A percentile compares a stretch with the other conserved stretches of the same genome.
These are phyloP conservation scores for Mallotus villosus DNA, from an alignment of 2,797 vertebrate species.

Conservation along the genomic window DNA sequence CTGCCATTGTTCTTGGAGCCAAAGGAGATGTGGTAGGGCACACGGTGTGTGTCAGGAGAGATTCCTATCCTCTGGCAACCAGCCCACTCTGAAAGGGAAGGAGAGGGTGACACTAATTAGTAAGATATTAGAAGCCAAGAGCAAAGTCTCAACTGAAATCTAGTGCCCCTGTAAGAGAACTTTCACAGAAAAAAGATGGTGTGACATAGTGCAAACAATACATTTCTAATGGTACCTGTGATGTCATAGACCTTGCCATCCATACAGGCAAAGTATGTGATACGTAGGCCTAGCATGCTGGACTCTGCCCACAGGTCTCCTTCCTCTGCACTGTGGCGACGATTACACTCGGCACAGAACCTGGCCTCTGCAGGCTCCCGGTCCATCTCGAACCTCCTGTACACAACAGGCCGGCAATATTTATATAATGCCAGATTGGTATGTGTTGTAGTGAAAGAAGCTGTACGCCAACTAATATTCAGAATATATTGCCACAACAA, in stretches of 20 bases:
- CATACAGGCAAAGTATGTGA: slow-evolving; percentile 94
- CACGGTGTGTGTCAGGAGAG: slow-evolving; percentile 90
- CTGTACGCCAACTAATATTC: neutral
- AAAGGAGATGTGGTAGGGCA: slow-evolving; percentile 95
- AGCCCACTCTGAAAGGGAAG: slow-evolving; percentile 84
- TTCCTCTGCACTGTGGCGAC: slow-evolving; percentile 87
- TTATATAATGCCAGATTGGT: neutral
- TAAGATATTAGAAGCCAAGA: neutral
- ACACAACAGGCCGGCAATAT: slow-evolving; percentile 1
- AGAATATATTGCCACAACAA: neutral
- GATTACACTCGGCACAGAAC: slow-evolving; percentile 88
- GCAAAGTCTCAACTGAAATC: too few species aligned
- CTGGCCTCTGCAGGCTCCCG: slow-evolving; percentile 84
- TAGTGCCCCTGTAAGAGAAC: neutral
- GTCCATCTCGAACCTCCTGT: slow-evolving; percentile 92
- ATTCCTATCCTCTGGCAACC: slow-evolving; percentile 91
- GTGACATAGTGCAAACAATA: neutral
- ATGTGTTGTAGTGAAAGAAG: neutral
- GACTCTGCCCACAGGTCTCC: slow-evolving; percentile 96
- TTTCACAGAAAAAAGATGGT: neutral
- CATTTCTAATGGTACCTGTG: slow-evolving; percentile 77
- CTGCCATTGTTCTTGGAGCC: slow-evolving; percentile 81
- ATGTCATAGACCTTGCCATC: slow-evolving; percentile 93
- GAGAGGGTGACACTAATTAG: neutral
- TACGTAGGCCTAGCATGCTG: slow-evolving; percentile 90